Base-by-base conservation (phyloP, 92 coral and sea anemone species). In the Epizoanthus fatuus region DNA sequence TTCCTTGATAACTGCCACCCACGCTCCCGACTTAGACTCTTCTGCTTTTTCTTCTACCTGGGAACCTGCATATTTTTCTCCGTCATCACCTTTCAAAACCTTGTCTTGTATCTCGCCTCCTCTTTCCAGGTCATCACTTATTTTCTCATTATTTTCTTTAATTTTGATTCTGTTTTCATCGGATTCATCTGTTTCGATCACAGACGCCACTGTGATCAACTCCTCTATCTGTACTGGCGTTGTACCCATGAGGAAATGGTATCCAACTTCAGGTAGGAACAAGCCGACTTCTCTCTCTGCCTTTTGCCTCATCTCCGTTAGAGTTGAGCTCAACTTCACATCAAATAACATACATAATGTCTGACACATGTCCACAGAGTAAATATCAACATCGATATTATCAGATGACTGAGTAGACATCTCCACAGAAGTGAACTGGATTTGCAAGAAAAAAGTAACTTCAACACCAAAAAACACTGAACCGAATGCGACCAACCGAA, bases 301-400 rank as follows among this genome's bases (percentile, higher is more conserved):
- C 7, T 2, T 45, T 45, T 45, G 51, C 51, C 51, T 45, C 35
- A 17, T 47, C 10, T 64, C 70, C 35, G 38, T 14, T 5, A 64
- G 70, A 19, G 70, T 64, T 64, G 70, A 17, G 70, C 70, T 64
- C 10, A 19, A 12, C 44, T 64, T 64, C 70, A 64, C 70, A 64
- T 64, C 38, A 14, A 64, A 64, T 19, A 64, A 3, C 7, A 25
- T 22, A 22, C 70, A 64, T 14, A 64, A 37, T 29, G 70, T 37
- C 12, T 64, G 13, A 37, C 70, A 37, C 70, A 7, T 64, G 70
- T 64, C 70, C 35, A 22, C 70, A 25, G 70, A 64, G 70, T 64
- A 64, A 64, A 64, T 64, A 25, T 64, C 45, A 25, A 64, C 70
- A 64, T 64, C 70, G 12, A 64, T 39, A 4, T 64, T 45, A 29